These are phyloP conservation scores for Trialeurodes vaporariorum DNA, from an alignment of 1,140 invertebrate species.

Conservation along the genomic window DNA sequence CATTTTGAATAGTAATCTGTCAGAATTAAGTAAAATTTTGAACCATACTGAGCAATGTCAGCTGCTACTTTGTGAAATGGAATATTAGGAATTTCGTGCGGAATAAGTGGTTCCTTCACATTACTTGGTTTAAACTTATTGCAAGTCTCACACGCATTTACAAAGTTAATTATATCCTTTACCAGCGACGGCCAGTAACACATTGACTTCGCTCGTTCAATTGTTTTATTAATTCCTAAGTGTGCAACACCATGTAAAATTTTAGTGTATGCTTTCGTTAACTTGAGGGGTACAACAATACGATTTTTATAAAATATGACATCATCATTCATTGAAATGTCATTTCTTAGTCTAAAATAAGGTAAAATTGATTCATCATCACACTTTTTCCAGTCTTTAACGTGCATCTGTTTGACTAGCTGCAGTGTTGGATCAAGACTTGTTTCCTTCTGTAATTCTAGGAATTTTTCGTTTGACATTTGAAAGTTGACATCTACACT, in stretches of 20 bases:
- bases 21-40: conserved; percentile 9
- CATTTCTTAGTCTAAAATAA: conserved; percentile 22
- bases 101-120: conserved; percentile 27
- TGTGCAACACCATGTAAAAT: conserved; percentile 30
- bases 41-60: conserved; percentile 26
- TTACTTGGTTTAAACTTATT: conserved; percentile 24
- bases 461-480: too few relatives aligned
- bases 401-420: too few relatives aligned
- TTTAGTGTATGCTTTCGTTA: conserved; percentile 28
- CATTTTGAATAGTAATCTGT: conserved; percentile 19
- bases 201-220: conserved; percentile 18
- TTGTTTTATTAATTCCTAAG: conserved; percentile 26
- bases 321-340: conserved; percentile 22
- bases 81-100: conserved; percentile 23
- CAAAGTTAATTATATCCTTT: conserved; percentile 26
- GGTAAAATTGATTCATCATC: too few relatives aligned
- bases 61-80: conserved; percentile 28
- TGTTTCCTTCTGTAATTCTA: too few relatives aligned
- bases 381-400: too few relatives aligned
- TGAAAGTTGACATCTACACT: too few relatives aligned
- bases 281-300: conserved; percentile 27
- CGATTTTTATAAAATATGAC: conserved; percentile 28
- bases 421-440: too few relatives aligned
- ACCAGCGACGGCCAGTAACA: conserved; percentile 16
- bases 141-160: conserved; percentile 27